Conservation (phyloP, 2,888 invertebrate genomes). For the Ophion costatus region DNA sequence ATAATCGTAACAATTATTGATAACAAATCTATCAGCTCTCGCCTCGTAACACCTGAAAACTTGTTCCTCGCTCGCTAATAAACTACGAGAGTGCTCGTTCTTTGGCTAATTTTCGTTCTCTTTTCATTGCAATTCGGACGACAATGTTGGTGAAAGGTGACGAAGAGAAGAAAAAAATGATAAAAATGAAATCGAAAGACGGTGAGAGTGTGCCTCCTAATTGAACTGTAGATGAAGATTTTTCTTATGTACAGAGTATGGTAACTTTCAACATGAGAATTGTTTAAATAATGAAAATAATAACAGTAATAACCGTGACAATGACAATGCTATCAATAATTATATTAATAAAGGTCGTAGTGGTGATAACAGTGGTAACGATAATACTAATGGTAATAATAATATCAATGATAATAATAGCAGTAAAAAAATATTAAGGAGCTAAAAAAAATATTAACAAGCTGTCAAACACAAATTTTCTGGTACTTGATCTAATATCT, state of each 20-base stretch:
- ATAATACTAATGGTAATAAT: not conserved
- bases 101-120: constrained; percentile 5
- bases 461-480: not conserved
- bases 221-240: constrained; percentile 58
- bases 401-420: not conserved
- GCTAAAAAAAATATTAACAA: not conserved
- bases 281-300: constrained; percentile 7
- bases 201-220: constrained; percentile 14
- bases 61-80: constrained; percentile 17
- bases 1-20: constrained; percentile 72
- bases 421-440: not conserved
- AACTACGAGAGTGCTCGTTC: constrained; percentile 3
- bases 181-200: not conserved
- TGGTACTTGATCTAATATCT: not conserved
- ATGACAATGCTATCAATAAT: not conserved
- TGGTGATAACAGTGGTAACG: not conserved
- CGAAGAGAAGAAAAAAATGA: constrained; percentile 9
- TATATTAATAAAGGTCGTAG: not conserved
- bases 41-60: constrained; percentile 65
- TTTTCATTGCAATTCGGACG: constrained; percentile 12
- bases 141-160: not conserved
- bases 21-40: constrained; percentile 71
- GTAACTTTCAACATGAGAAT: constrained; percentile 12
- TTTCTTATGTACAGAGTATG: constrained; percentile 63
- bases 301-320: not conserved